Evolutionary conservation across 2,888 invertebrate species (phyloP).

Genomic region (Onchidella celtica): DNA sequence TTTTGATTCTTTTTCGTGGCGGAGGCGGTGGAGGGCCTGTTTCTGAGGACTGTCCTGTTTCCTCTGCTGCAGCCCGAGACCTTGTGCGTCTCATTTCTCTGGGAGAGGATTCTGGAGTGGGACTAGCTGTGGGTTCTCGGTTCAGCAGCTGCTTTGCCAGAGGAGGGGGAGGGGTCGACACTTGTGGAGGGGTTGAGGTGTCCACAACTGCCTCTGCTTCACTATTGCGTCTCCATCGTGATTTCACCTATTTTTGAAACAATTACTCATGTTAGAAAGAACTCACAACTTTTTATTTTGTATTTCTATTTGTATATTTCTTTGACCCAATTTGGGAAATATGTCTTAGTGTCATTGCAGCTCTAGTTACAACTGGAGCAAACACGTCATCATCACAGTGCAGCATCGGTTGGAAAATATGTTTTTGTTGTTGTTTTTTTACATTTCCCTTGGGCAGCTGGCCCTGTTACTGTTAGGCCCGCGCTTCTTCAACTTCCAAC

Average conservation of each 20-base stretch:
- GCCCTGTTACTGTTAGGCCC: no score
- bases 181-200: constrained; percentile 30
- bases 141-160: constrained; percentile 9
- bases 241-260: constrained; percentile 67
- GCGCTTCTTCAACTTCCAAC: no score
- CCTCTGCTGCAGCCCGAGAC: constrained; percentile 18
- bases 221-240: constrained; percentile 71
- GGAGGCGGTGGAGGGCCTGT: constrained; percentile 38
- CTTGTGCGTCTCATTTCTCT: constrained; percentile 35
- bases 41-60: background rate
- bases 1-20: constrained; percentile 24
- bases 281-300: no score
- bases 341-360: no score
- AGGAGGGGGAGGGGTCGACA: background rate
- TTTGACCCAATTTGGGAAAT: no score
- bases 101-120: constrained; percentile 21
- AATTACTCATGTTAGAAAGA: background rate
- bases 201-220: constrained; percentile 64
- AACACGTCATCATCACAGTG: no score
- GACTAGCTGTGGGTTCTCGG: background rate
- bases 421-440: no score
- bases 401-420: no score
- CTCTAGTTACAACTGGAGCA: no score
- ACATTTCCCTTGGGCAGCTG: no score
- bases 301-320: no score